Percentiles rank a stretch among this genome's conserved stretches.
phyloP scores from a whole-genome alignment of 2,797 vertebrate species.

The Lepidocolaptes lacrymiger region DNA sequence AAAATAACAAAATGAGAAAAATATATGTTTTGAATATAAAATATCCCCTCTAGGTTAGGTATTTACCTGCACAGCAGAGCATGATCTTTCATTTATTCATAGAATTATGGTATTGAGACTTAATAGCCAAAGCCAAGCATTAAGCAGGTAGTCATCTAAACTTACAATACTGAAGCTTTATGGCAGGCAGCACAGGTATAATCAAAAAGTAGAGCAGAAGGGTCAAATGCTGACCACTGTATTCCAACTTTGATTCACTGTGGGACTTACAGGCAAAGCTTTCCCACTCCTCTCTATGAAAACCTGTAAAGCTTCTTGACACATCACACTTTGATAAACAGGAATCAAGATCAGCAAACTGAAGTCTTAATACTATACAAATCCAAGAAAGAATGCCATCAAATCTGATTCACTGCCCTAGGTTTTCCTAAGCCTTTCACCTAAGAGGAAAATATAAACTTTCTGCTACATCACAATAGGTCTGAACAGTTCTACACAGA shows the following conservation, averaged over 20 bases:
- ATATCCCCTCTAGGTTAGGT: not conserved
- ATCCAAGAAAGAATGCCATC: not conserved
- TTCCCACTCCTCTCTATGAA: not conserved
- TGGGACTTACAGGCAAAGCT: not conserved
- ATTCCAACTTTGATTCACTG: not conserved
- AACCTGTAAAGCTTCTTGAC: not conserved
- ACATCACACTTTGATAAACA: not conserved
- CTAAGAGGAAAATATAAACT: not conserved
- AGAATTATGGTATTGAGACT: not conserved
- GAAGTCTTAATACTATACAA: not conserved
- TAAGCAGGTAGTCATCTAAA: not conserved
- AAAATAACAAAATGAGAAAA: not conserved
- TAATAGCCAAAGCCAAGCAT: not conserved
- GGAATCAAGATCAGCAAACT: not conserved
- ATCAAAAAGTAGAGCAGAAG: not conserved
- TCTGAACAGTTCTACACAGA: not conserved
- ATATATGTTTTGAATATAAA: not conserved
- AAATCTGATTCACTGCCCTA: not conserved
- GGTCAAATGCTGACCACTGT: not conserved
- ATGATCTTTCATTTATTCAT: not conserved
- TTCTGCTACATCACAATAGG: not conserved
- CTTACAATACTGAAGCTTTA: not conserved
- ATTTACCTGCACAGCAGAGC: not conserved
- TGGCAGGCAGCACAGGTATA: not conserved
- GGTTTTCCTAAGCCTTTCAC: not conserved